Percentiles rank a stretch among this genome's conserved stretches.
Evolutionary conservation across 2,113 vertebrate species (phyloP).

Genomic region (Pica pica): DNA sequence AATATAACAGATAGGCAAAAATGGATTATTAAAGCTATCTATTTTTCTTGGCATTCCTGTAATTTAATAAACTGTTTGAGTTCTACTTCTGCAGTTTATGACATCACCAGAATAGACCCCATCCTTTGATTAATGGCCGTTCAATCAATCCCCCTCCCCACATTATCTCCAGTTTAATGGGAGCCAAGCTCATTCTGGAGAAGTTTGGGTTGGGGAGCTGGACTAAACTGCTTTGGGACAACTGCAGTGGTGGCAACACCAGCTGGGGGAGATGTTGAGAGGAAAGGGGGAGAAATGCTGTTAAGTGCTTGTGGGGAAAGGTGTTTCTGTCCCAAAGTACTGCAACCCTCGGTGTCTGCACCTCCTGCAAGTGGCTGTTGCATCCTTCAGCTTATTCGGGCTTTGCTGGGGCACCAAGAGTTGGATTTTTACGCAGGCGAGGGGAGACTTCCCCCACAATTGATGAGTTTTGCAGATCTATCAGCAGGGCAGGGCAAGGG

Average conservation of each 20-base stretch:
- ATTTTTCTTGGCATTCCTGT: constrained; percentile 73
- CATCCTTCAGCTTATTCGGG: background rate
- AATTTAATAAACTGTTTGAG: constrained; percentile 75
- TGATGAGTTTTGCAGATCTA: background rate
- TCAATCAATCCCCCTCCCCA: constrained; percentile 8
- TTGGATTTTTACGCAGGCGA: background rate
- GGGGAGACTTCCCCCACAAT: background rate
- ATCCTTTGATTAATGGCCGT: constrained; percentile 67
- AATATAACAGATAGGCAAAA: constrained; percentile 76
- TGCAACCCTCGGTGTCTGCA: background rate
- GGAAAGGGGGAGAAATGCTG: background rate
- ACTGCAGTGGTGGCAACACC: background rate
- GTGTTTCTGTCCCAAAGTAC: background rate
- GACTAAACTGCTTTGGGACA: background rate
- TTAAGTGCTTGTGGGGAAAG: background rate
- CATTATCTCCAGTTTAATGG: constrained; percentile 6
- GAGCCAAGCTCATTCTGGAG: background rate
- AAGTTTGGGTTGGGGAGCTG: background rate
- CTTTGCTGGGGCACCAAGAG: background rate
- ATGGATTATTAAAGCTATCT: constrained; percentile 77
- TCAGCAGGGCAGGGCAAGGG: background rate
- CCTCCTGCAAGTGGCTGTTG: background rate
- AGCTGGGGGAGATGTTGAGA: background rate
- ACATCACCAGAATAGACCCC: constrained; percentile 58
- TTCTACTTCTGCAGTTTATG: constrained; percentile 61